phyloP scores from a whole-genome alignment of 2,113 vertebrate genomes.

The Ctenodactylus gundi region DNA sequence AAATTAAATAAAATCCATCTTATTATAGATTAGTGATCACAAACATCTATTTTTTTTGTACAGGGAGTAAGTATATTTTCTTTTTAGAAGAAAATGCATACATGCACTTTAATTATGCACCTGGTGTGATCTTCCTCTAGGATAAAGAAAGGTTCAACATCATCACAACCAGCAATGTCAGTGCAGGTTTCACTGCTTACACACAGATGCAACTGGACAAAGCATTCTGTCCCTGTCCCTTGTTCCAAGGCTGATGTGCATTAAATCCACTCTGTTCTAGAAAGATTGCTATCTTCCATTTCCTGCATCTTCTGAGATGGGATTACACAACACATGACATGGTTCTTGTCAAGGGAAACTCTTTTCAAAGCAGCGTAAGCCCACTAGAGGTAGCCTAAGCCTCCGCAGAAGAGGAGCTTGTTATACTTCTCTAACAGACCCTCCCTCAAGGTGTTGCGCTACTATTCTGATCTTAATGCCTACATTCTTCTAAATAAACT shows the following conservation, averaged over 20 bases:
- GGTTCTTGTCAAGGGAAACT: conserved; percentile 46
- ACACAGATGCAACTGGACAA: background rate
- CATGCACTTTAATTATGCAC: background rate
- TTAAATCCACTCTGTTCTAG: background rate
- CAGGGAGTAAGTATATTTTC: conserved; percentile 31
- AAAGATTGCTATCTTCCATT: conserved; percentile 6
- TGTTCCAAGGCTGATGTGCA: background rate
- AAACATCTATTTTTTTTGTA: no score
- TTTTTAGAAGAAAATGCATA: conserved; percentile 24
- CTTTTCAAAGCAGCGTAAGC: conserved; percentile 20
- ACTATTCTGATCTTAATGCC: background rate
- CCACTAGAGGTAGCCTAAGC: background rate
- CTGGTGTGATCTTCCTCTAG: background rate
- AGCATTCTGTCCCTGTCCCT: background rate
- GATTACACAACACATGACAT: conserved; percentile 17
- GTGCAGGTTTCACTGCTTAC: background rate
- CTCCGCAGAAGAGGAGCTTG: background rate
- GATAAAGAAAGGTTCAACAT: conserved; percentile 7
- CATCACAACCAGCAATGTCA: background rate
- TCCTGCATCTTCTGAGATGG: conserved; percentile 17
- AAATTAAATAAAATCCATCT: background rate
- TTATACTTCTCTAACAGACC: background rate
- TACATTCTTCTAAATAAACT: conserved; percentile 5
- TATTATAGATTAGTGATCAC: background rate
- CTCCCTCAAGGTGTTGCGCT: background rate